Evolutionary conservation across 2,113 vertebrate genomes (phyloP).

Genomic region (Ardeotis arabs): DNA sequence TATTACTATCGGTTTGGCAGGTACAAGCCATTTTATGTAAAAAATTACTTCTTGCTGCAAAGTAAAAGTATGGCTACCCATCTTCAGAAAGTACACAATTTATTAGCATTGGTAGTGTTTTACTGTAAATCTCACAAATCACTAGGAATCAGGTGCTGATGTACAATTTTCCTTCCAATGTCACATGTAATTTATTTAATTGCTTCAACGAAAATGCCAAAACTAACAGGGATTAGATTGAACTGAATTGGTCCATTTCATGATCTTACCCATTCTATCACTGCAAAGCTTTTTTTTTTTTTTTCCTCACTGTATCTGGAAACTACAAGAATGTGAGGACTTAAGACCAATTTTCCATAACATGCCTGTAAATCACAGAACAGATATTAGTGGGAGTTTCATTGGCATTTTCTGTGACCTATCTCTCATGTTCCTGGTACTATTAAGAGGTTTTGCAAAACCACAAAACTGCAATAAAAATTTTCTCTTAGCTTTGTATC

Average conservation of each 20-base stretch:
- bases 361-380: not conserved
- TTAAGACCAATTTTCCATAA: not conserved
- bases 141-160: not conserved
- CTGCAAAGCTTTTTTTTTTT: not conserved
- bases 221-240: not conserved
- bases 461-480: not conserved
- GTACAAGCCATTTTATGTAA: not conserved
- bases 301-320: not conserved
- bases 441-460: not conserved
- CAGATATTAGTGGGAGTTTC: not conserved
- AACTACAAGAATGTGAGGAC: not conserved
- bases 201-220: not conserved
- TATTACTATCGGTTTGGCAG: not conserved
- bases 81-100: not conserved
- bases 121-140: not conserved
- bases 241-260: not conserved
- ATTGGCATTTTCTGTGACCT: not conserved
- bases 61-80: not conserved
- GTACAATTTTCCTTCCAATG: not conserved
- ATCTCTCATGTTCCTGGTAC: not conserved
- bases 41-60: not conserved
- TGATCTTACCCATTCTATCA: not conserved
- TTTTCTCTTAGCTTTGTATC: not conserved
- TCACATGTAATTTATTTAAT: not conserved
- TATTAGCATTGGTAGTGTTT: not conserved